phyloP scores from a whole-genome alignment of 2,797 vertebrate species.

The Myripristis jacobus region DNA sequence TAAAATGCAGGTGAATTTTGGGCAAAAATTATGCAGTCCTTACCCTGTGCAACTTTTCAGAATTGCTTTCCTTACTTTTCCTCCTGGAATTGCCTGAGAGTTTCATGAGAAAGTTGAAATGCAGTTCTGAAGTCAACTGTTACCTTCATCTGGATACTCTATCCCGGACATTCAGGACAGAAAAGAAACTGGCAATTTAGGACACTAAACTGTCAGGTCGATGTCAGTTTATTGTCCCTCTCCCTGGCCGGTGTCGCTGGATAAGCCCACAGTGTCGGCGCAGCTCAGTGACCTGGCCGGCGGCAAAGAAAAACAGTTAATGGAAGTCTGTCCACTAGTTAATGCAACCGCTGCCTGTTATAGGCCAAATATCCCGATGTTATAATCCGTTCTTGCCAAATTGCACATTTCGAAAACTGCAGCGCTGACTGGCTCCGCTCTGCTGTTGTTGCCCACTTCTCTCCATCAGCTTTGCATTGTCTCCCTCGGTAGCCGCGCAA shows the following conservation, averaged over 20 bases:
- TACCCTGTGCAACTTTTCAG: conserved; percentile 38
- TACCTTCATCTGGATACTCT: conserved; percentile 36
- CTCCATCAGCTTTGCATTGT: conserved; percentile 62
- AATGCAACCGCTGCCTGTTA: conserved; percentile 50
- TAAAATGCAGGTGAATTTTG: conserved; percentile 64
- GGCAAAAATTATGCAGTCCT: conserved; percentile 48
- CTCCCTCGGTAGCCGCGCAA: conserved; percentile 69
- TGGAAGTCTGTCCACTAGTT: conserved; percentile 55
- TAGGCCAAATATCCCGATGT: conserved; percentile 37
- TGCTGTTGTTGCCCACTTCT: conserved; percentile 50
- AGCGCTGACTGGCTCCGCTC: conserved; percentile 12
- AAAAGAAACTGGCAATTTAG: conserved; percentile 24
- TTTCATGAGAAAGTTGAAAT: conserved; percentile 13
- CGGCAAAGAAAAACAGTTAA: conserved; percentile 67
- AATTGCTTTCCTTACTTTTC: conserved; percentile 5
- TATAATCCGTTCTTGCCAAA: conserved; percentile 39
- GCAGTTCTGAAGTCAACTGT: conserved; percentile 48
- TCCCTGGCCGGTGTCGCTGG: conserved; percentile 35
- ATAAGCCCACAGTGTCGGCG: conserved; percentile 40
- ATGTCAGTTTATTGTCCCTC: conserved; percentile 28
- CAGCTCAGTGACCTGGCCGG: conserved; percentile 68
- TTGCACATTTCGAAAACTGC: conserved; percentile 28
- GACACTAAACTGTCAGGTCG: conserved; percentile 15
- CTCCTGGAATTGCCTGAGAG: conserved; percentile 29
- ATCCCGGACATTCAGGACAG: neutral